Conservation (phyloP, 2,113 vertebrate species). For the Spermophilus dauricus region DNA sequence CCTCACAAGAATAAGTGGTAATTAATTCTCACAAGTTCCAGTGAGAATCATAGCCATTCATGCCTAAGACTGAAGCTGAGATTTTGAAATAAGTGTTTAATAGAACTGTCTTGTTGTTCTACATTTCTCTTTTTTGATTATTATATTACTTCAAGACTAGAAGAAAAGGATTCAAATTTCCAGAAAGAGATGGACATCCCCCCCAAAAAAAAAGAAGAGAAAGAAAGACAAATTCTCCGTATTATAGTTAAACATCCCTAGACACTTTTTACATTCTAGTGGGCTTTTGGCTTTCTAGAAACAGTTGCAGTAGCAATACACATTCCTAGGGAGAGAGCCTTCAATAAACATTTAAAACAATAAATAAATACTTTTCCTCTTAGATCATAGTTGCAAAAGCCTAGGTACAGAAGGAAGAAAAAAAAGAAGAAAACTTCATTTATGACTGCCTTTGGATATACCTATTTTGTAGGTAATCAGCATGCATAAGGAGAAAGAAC, state of each 20-base stretch:
- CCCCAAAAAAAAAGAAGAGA: background rate
- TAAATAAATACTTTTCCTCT: conserved; percentile 34
- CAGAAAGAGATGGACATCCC: background rate
- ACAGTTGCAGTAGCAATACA: background rate
- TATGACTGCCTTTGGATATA: conserved; percentile 39
- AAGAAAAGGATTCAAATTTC: conserved; percentile 60
- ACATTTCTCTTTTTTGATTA: conserved; percentile 12
- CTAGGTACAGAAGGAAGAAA: conserved; percentile 22
- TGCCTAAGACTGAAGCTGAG: conserved; percentile 44
- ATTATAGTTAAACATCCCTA: conserved; percentile 8
- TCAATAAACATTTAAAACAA: conserved; percentile 64
- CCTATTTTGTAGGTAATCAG: conserved; percentile 21
- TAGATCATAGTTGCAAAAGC: conserved; percentile 48
- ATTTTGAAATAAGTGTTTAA: conserved; percentile 57
- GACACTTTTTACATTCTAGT: conserved; percentile 4
- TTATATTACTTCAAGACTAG: background rate
- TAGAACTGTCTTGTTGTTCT: background rate
- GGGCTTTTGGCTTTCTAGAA: background rate
- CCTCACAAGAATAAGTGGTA: conserved; percentile 25
- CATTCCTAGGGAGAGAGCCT: background rate
- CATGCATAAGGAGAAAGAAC: background rate
- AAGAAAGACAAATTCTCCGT: background rate
- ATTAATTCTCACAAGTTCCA: conserved; percentile 59
- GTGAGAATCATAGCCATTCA: conserved; percentile 18
- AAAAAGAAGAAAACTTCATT: background rate